A percentile compares a stretch with the other conserved stretches of the same genome.
Evolutionary conservation across 2,797 vertebrate genomes (phyloP).

Genomic region (Scleropages formosus): DNA sequence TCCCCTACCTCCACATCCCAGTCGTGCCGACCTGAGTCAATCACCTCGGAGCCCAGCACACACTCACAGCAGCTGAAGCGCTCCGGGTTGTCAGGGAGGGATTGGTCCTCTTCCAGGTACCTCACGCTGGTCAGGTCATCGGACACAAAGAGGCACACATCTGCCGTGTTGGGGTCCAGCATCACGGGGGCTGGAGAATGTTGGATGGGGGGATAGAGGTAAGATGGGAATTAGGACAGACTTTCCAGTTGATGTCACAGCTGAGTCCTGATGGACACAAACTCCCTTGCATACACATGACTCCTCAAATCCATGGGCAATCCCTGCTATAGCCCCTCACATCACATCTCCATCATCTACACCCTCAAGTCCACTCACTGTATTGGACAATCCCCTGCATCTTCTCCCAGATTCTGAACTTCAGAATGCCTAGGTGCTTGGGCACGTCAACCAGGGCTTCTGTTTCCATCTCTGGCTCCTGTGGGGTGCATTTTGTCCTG

Average conservation of each 20-base stretch:
- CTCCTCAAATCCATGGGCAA: too few species aligned
- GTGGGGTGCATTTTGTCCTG: constrained; percentile 44
- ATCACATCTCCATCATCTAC: neutral
- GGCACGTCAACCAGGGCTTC: constrained; percentile 54
- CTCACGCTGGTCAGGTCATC: constrained; percentile 53
- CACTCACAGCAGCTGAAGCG: constrained; percentile 51
- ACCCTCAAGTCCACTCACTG: constrained; percentile 47
- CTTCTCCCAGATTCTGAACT: constrained; percentile 57
- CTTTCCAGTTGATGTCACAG: too few species aligned
- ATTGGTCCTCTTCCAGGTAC: constrained; percentile 50
- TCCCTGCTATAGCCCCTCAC: too few species aligned
- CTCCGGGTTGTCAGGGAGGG: constrained; percentile 56
- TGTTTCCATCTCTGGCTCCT: constrained; percentile 43
- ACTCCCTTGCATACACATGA: too few species aligned
- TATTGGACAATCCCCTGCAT: constrained; percentile 54
- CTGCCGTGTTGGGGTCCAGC: constrained; percentile 59
- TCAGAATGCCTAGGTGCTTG: constrained; percentile 50
- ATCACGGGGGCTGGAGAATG: constrained; percentile 51
- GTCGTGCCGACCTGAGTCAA: constrained; percentile 51
- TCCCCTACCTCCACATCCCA: constrained; percentile 63
- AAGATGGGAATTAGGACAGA: neutral
- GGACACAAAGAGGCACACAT: constrained; percentile 50
- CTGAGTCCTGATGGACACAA: too few species aligned
- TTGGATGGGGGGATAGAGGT: neutral
- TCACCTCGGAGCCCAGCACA: constrained; percentile 51